Conservation (phyloP, 2,888 invertebrate genomes). For the Ormia ochracea region DNA sequence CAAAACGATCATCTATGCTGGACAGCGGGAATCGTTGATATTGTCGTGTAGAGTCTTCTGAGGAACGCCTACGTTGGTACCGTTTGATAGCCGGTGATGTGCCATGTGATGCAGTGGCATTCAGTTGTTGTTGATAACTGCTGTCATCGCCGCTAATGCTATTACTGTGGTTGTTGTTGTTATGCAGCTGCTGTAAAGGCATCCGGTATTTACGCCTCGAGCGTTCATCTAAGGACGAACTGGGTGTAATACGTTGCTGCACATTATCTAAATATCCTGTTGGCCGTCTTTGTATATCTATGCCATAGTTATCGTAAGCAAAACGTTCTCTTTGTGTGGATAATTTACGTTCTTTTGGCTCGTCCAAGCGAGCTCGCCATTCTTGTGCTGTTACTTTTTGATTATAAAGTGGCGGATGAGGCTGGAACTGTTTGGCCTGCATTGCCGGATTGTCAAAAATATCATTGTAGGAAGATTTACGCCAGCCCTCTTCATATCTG, state of each 20-base stretch:
- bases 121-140: constrained; percentile 64
- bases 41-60: constrained; percentile 71
- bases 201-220: constrained; percentile 67
- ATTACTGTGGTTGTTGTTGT: too few species aligned
- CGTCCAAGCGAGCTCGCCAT: constrained; percentile 71
- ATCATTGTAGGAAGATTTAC: constrained; percentile 80
- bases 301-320: constrained; percentile 67
- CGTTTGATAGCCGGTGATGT: constrained; percentile 65
- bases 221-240: constrained; percentile 71
- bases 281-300: constrained; percentile 67
- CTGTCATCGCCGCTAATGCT: constrained; percentile 69
- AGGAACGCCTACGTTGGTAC: constrained; percentile 72
- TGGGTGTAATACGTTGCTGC: constrained; percentile 66
- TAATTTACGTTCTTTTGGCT: constrained; percentile 65
- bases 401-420: constrained; percentile 83
- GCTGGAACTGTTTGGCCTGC: constrained; percentile 79
- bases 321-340: constrained; percentile 48
- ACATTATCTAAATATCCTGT: constrained; percentile 65
- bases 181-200: constrained; percentile 11
- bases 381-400: constrained; percentile 76
- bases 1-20: constrained; percentile 71
- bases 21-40: constrained; percentile 70
- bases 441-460: constrained; percentile 74
- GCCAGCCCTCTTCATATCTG: constrained; percentile 84
- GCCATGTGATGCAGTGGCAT: constrained; percentile 43